Evolutionary conservation across 1,140 invertebrate species (phyloP).

Genomic region (Heterodera schachtii): DNA sequence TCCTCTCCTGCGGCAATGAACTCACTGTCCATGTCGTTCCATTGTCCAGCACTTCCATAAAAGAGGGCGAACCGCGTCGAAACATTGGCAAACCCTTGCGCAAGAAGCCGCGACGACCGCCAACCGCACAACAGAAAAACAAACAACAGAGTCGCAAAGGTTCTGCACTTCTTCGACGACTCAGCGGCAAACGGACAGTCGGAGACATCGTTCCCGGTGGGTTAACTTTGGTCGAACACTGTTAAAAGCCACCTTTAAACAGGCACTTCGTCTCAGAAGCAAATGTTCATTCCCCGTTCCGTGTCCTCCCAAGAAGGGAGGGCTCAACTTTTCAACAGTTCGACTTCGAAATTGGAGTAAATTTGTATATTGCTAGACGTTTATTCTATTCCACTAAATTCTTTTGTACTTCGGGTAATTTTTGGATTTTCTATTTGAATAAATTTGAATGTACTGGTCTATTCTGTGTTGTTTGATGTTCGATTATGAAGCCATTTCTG

Average conservation of each 20-base stretch:
- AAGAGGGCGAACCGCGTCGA: conserved; percentile 58
- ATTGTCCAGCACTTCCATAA: conserved; percentile 54
- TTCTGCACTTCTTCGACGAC: conserved; percentile 54
- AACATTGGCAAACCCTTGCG: conserved; percentile 54
- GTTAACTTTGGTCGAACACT: conserved; percentile 12
- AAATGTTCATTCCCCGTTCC: conserved; percentile 64
- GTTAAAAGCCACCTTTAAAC: not conserved
- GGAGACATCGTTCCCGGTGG: conserved; percentile 58
- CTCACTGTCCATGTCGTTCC: conserved; percentile 57
- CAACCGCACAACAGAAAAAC: conserved; percentile 1
- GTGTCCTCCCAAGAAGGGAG: conserved; percentile 61
- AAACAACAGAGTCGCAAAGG: conserved; percentile 38
- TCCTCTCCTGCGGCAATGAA: conserved; percentile 59
- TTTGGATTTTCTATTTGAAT: no score
- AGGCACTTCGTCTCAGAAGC: conserved; percentile 63
- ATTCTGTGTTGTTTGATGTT: no score
- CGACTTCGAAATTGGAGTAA: no score
- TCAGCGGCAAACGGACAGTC: conserved; percentile 59
- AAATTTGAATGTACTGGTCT: no score
- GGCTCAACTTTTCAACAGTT: no score
- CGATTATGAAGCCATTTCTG: no score
- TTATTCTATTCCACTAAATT: no score
- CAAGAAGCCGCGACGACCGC: conserved; percentile 46
- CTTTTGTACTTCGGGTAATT: no score
- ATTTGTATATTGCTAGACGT: no score